phyloP scores from a whole-genome alignment of 2,888 invertebrate species.

The Pristionchus japonicus region DNA sequence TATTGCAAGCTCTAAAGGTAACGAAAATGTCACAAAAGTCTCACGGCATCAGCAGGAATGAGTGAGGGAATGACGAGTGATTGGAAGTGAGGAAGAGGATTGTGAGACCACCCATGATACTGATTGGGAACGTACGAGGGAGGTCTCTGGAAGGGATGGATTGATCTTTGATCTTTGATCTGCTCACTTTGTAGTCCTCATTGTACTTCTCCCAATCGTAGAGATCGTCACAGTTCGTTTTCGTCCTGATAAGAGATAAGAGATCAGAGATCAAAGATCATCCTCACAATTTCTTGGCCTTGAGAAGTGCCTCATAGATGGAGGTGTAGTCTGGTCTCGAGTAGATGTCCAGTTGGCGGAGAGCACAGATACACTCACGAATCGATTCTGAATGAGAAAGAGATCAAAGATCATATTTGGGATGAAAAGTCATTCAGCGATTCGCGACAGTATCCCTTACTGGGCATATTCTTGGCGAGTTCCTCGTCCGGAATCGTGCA shows the following conservation, averaged over 20 bases:
- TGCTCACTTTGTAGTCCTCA: background rate
- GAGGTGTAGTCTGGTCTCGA: background rate
- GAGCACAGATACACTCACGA: background rate
- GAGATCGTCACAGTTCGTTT: background rate
- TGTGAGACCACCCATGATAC: background rate
- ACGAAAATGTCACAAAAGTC: background rate
- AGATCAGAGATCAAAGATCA: no score
- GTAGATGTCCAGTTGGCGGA: slow-evolving; percentile 13
- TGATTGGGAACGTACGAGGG: background rate
- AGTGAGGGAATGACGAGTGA: background rate
- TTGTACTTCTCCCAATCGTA: slow-evolving; percentile 33
- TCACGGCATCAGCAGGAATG: slow-evolving; percentile 8
- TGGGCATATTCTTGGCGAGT: slow-evolving; percentile 60
- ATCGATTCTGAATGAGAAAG: background rate
- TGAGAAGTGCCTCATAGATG: background rate
- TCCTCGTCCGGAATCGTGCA: slow-evolving; percentile 52
- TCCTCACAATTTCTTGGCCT: background rate
- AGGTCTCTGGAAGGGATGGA: no score
- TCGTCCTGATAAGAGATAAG: no score
- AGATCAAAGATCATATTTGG: background rate
- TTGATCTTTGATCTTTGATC: no score
- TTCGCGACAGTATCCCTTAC: no score
- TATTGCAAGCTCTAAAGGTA: background rate
- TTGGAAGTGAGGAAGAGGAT: background rate
- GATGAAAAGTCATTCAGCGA: no score